phyloP scores from a whole-genome alignment of 1,140 invertebrate species.

The Oppia nitens region DNA sequence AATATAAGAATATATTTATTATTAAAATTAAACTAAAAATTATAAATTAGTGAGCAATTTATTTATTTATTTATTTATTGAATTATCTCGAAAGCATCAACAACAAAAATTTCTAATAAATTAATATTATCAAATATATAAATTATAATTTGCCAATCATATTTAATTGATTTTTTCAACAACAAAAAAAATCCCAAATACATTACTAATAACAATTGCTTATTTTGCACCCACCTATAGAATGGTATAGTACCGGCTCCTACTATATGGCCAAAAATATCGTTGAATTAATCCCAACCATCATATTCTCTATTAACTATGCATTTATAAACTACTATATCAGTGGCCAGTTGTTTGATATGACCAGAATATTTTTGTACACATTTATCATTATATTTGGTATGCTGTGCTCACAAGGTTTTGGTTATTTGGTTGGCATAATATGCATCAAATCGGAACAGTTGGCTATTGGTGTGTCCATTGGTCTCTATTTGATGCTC shows the following conservation, averaged over 20 bases:
- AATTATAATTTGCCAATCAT: no score
- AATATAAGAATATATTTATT: no score
- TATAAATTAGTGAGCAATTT: no score
- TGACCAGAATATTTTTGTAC: neutral
- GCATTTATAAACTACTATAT: neutral
- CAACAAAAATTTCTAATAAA: no score
- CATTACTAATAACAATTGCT: no score
- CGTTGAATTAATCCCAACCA: neutral
- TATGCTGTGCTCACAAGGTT: neutral
- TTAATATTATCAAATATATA: no score
- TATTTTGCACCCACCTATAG: no score
- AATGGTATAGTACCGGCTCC: neutral
- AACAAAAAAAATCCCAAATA: no score
- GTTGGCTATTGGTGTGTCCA: neutral
- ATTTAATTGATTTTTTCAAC: no score
- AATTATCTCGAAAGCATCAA: no score
- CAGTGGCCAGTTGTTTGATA: neutral
- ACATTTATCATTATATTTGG: neutral
- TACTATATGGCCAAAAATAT: neutral
- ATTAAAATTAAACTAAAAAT: no score
- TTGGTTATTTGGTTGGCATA: neutral
- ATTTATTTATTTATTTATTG: no score
- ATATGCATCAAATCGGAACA: neutral
- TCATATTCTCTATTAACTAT: neutral
- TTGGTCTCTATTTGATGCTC: neutral